Evolutionary conservation across 2,797 vertebrate genomes (phyloP).

Genomic region (Podarcis lilfordi): DNA sequence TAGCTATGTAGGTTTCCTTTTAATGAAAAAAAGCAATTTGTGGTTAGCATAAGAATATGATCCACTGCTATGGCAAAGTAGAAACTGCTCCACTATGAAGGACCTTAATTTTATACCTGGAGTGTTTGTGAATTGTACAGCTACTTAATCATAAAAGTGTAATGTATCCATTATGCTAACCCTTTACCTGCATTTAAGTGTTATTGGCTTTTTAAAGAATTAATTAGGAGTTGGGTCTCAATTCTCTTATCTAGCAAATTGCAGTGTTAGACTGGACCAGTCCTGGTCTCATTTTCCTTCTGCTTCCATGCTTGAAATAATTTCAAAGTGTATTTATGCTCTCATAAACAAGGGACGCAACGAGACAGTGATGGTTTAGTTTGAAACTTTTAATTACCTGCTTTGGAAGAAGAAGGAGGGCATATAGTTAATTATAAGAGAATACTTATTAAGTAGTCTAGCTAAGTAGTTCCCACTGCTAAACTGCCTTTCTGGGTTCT

Average conservation of each 20-base stretch:
- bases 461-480: background rate
- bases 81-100: constrained; percentile 37
- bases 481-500: background rate
- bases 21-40: constrained; percentile 29
- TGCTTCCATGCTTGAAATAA: constrained; percentile 65
- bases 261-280: constrained; percentile 45
- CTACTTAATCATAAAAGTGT: constrained; percentile 63
- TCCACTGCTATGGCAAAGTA: background rate
- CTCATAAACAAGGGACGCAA: constrained; percentile 70
- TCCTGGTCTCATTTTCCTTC: constrained; percentile 38
- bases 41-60: constrained; percentile 26
- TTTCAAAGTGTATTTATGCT: constrained; percentile 72
- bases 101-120: constrained; percentile 56
- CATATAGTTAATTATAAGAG: background rate
- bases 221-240: constrained; percentile 56
- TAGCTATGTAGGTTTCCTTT: constrained; percentile 42
- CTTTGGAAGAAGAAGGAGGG: constrained; percentile 28
- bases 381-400: constrained; percentile 75
- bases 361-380: constrained; percentile 66
- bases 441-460: background rate
- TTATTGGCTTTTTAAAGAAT: constrained; percentile 40
- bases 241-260: constrained; percentile 68
- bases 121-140: constrained; percentile 41
- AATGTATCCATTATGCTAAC: constrained; percentile 66
- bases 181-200: constrained; percentile 50